phyloP scores from a whole-genome alignment of 2,113 vertebrate genomes.

The Notothenia coriiceps region DNA sequence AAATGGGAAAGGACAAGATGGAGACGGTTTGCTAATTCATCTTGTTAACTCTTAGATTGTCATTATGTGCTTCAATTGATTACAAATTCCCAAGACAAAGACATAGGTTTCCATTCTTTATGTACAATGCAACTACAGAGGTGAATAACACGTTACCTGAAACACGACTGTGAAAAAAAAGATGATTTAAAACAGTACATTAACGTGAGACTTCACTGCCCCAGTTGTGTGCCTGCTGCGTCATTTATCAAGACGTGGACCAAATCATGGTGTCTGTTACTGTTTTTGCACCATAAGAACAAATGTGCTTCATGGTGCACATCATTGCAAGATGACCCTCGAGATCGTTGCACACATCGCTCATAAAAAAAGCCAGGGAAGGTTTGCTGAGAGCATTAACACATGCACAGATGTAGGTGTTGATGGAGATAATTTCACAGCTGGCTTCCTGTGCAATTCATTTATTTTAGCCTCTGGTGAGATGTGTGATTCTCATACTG shows the following conservation, averaged over 20 bases:
- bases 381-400: not conserved
- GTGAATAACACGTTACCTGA: not conserved
- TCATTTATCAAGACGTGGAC: not conserved
- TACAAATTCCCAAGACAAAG: no score
- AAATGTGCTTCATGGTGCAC: not conserved
- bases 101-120: not conserved
- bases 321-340: not conserved
- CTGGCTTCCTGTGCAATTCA: constrained; percentile 22
- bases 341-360: not conserved
- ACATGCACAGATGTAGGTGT: not conserved
- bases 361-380: not conserved
- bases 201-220: not conserved
- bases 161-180: not conserved
- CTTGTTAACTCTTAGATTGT: not conserved
- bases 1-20: constrained; percentile 15
- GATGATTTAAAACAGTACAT: not conserved
- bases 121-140: not conserved
- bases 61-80: not conserved
- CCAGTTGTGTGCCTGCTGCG: not conserved
- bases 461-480: not conserved
- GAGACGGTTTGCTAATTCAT: not conserved
- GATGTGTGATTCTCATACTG: not conserved
- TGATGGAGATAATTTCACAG: constrained; percentile 3
- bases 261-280: not conserved
- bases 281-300: constrained; percentile 2